phyloP scores from a whole-genome alignment of 2,888 invertebrate species.

The Teleiodes luculella region DNA sequence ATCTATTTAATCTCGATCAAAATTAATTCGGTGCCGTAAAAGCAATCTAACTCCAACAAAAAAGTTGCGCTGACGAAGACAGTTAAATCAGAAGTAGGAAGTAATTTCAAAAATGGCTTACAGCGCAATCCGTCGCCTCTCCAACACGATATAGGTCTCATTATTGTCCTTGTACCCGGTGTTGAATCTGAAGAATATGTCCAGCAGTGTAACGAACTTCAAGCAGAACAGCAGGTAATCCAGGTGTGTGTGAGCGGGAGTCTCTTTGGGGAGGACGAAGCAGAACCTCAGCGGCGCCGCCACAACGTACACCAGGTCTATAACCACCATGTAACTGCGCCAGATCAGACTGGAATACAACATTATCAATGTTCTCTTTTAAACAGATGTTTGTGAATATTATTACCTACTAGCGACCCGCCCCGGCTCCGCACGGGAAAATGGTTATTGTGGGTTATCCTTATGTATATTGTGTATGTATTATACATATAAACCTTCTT shows the following conservation, averaged over 20 bases:
- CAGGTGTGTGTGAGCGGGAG: constrained; percentile 5
- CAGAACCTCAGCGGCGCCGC: constrained; percentile 41
- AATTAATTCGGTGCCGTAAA: no score
- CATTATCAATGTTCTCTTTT: no score
- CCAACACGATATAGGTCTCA: constrained; percentile 35
- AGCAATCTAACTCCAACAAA: no score
- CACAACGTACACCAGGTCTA: constrained; percentile 40
- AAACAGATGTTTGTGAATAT: no score
- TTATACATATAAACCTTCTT: no score
- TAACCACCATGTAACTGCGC: constrained; percentile 40
- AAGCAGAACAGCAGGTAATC: constrained; percentile 40
- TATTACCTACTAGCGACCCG: no score
- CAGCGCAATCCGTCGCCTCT: constrained; percentile 38
- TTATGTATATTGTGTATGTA: no score
- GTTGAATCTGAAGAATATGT: constrained; percentile 50
- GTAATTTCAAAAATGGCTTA: constrained; percentile 23
- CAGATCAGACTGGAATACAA: constrained; percentile 43
- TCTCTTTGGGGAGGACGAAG: constrained; percentile 28
- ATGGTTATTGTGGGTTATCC: no score
- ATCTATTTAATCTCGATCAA: no score
- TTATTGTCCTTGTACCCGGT: constrained; percentile 41
- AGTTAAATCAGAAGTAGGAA: no score
- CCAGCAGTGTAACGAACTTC: constrained; percentile 43
- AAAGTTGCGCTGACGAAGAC: no score
- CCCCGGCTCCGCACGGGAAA: no score